phyloP scores from a whole-genome alignment of 2,113 vertebrate species.

The Parus major region DNA sequence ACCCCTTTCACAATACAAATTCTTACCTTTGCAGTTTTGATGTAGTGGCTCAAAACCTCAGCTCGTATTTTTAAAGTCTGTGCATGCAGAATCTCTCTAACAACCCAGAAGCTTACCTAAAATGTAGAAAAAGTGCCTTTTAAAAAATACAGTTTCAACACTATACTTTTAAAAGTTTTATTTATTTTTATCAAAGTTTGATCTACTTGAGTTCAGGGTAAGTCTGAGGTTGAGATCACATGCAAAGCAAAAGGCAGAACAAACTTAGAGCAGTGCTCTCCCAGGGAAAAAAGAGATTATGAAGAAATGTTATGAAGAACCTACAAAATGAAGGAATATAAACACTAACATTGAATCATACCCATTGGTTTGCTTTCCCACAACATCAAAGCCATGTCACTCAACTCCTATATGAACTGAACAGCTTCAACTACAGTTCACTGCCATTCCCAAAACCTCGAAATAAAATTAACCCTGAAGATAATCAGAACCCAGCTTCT shows the following conservation, averaged over 20 bases:
- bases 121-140: slow-evolving; percentile 11
- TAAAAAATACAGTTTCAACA: background rate
- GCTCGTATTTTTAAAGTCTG: slow-evolving; percentile 98
- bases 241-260: background rate
- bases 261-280: background rate
- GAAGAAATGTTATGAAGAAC: background rate
- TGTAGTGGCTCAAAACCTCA: slow-evolving; percentile 97
- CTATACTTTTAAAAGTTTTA: background rate
- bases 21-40: slow-evolving; percentile 97
- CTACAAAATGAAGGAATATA: background rate
- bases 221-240: background rate
- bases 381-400: background rate
- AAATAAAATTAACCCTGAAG: background rate
- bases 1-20: background rate
- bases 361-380: background rate
- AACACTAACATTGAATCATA: background rate
- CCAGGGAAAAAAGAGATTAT: background rate
- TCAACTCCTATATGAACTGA: background rate
- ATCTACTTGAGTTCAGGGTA: background rate
- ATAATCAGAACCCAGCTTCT: background rate
- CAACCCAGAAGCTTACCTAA: slow-evolving; percentile 98
- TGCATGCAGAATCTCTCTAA: slow-evolving; percentile 96
- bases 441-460: background rate
- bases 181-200: background rate
- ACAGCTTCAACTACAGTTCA: background rate